A percentile compares a stretch with the other conserved stretches of the same genome.
Evolutionary conservation across 53 echinoderm and acorn worm genomes (phyloP).

Genomic region (Patiria pectinifera): DNA sequence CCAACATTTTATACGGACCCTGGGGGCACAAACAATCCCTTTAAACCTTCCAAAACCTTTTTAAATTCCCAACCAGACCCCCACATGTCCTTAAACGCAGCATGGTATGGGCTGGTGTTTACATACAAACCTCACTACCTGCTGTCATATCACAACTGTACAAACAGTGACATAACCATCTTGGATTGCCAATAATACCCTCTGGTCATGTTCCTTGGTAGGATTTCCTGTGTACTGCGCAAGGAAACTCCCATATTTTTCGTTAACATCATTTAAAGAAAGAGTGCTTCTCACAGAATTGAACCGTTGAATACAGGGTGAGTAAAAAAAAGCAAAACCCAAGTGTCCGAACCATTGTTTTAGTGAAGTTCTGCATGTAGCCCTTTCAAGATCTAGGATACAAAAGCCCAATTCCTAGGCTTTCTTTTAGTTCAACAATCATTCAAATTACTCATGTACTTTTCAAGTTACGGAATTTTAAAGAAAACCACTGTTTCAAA

Average conservation of each 20-base stretch:
- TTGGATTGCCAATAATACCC: conserved; percentile 39
- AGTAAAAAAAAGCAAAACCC: no score
- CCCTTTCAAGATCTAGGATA: no score
- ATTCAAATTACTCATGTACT: no score
- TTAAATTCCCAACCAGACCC: conserved; percentile 33
- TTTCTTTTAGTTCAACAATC: no score
- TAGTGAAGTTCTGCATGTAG: no score
- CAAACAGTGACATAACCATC: conserved; percentile 67
- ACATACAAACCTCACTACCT: conserved; percentile 46
- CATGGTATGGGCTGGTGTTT: conserved; percentile 46
- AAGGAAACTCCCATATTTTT: neutral
- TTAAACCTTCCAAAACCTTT: neutral
- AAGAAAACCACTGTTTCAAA: no score
- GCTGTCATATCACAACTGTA: conserved; percentile 63
- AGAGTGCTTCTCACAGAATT: no score
- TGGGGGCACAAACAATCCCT: neutral
- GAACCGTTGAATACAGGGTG: no score
- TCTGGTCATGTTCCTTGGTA: conserved; percentile 5
- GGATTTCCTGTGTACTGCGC: neutral
- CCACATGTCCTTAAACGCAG: conserved; percentile 40
- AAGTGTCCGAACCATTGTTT: no score
- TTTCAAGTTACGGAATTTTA: no score
- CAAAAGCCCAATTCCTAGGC: no score
- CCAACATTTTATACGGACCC: neutral
- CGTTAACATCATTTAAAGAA: no score